Conservation (phyloP, 2,113 vertebrate genomes). For the Peucedramus taeniatus region DNA sequence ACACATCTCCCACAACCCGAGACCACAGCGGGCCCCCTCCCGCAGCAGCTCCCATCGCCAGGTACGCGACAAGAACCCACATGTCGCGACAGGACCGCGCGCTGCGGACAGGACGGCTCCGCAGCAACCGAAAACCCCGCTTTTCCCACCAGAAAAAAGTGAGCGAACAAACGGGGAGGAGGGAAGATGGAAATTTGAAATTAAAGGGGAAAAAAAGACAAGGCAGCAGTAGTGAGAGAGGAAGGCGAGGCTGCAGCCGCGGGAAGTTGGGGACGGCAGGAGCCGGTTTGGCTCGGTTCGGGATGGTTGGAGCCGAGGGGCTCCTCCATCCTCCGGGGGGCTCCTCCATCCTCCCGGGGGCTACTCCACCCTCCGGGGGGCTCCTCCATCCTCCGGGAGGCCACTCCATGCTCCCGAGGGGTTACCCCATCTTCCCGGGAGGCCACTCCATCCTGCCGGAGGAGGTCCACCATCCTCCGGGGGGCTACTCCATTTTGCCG, state of each 20-base stretch:
- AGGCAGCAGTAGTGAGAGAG: not conserved
- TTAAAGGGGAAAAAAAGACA: not conserved
- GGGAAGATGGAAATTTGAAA: not conserved
- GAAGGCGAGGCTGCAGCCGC: not conserved
- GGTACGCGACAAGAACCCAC: not conserved
- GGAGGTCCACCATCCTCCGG: not conserved
- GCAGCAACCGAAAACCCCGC: not conserved
- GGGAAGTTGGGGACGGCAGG: not conserved
- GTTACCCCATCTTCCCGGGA: not conserved
- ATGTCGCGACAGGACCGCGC: not conserved
- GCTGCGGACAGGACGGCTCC: rapidly evolving
- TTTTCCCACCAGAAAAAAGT: not conserved
- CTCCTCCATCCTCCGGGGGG: not conserved
- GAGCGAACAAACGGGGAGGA: not conserved
- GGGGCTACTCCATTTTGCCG: not conserved
- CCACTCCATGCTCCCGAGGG: not conserved
- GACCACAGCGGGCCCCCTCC: not conserved
- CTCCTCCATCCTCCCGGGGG: not conserved
- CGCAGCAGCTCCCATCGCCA: not conserved
- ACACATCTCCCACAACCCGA: not conserved
- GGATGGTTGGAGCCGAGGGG: not conserved
- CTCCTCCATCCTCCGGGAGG: not conserved
- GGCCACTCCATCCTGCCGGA: not conserved
- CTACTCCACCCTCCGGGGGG: too few relatives aligned
- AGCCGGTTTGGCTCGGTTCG: too few relatives aligned